Base-by-base conservation (phyloP, 2,113 vertebrate genomes). In the Neolamprologus devosi region DNA sequence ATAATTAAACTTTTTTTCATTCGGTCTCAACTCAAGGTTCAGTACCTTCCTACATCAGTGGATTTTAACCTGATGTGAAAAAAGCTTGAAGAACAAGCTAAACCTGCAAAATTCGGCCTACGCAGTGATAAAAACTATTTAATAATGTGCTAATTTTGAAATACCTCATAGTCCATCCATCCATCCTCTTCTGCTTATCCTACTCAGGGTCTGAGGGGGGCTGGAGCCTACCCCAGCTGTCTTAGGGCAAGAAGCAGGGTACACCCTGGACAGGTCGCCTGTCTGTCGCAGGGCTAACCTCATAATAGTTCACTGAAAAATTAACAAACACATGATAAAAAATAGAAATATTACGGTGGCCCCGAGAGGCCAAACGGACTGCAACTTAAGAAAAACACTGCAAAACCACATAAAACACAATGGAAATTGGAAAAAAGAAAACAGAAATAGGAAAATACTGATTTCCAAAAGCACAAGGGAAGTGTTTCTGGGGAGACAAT, bases 391-490 rank as follows among this genome's bases (percentile, higher is more conserved):
- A 1, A 3, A 60, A 60, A 60, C 0, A 1, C 14, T 60, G 26
- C 14, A 60, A 60, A 60, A 60, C 0, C 2, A 60, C 57, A 30
- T 0, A 60, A 60, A 30, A 30, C 8, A 58, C 0, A 17, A 6
- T 0, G 26, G 26, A 58, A 58, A 58, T 30, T 17, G 14, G 26
- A 16, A 9, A 58, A 57, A 58, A 30, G 3, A 30, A 58, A 58
- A 58, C 57, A 30, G 5, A 60, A 30, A 60, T 30, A 60, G 14
- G 57, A 60, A 30, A 58, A 60, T 0, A 30, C 2, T 9, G 8
- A 58, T 17, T 60, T 30, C 8, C 57, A 60, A 60, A 60, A 60
- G 2, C 0, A 0, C 14, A 30, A 58, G 57, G 26, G 26, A 60
- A 30, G 26, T 60, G 57, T 60, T 60, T 60, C 26, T 60, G 26